Base-by-base conservation (phyloP, 2,113 vertebrate genomes). In the Heterotis niloticus region DNA sequence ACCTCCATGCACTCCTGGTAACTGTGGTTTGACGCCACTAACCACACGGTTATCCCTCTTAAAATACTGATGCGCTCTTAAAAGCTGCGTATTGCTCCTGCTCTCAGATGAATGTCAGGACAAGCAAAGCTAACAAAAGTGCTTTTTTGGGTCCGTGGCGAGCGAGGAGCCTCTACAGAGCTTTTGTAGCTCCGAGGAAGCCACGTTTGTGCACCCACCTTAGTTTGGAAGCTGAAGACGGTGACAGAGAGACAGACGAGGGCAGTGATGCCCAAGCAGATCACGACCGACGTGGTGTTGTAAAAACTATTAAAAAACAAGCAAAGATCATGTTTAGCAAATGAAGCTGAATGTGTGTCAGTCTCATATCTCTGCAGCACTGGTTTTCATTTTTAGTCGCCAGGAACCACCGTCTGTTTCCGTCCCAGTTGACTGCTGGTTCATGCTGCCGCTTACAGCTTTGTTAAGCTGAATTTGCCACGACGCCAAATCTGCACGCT, bases 191-290 rank as follows among this genome's bases (percentile, higher is more conserved):
- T n/a, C n/a, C n/a, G 34, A 44, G 20, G 73, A 16, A 23, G 14
- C 2, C 5, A 16, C 56, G 20, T 75, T 23, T 28, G 1, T 34
- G 28, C 74, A 0, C 92, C 89, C 80, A 99, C 97, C 92, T 95
- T 97, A 83, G 90, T 95, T 88, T 98, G 96, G 92, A 98, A 98
- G 88, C 96, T 98, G 92, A 98, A 98, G 87, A 98, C 59, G 0
- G 93, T 96, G 87, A 99, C 94, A 0, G 93, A 95, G 2, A 98
- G 88, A 87, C 96, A 97, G 82, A 98, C 96, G 17, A 95, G 81
- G 13, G 94, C 92, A 0, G 97, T 98, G 89, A 98, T 96, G 4
- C 94, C 94, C 67, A 98, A 87, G 71, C 96, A 98, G 82, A 98
- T 87, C 12, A 96, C 82, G 78, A 98, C 96, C 0, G 96, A 97